phyloP scores from a whole-genome alignment of 2,113 vertebrate genomes.

The Saccopteryx leptura region DNA sequence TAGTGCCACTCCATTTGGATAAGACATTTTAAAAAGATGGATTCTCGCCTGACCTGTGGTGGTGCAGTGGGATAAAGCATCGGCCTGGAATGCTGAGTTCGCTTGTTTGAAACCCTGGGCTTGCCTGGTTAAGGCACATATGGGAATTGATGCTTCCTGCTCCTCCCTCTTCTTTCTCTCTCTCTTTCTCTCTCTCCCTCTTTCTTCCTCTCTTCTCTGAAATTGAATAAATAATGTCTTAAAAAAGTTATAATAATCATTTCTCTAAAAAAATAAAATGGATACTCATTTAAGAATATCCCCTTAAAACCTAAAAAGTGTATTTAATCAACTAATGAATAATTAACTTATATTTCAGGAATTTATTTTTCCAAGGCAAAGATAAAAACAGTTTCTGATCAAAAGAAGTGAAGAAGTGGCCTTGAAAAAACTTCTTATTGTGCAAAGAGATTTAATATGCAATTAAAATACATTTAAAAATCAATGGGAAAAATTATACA shows the following conservation, averaged over 20 bases:
- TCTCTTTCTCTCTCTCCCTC: too few relatives aligned
- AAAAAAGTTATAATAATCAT: too few relatives aligned
- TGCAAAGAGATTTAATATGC: background rate
- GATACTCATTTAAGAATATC: background rate
- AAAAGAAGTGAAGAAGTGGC: background rate
- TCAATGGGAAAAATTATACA: background rate
- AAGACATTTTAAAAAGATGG: background rate
- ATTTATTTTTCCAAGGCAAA: background rate
- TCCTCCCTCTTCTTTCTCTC: too few relatives aligned
- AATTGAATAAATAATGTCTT: too few relatives aligned
- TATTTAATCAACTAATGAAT: conserved; percentile 18
- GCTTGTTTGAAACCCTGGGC: too few relatives aligned
- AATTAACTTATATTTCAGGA: conserved; percentile 29
- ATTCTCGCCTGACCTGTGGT: too few relatives aligned
- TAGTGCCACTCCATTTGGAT: background rate
- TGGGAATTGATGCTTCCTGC: too few relatives aligned
- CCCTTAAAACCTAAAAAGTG: background rate
- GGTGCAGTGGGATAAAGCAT: too few relatives aligned
- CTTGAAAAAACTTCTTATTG: background rate
- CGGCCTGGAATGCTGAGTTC: too few relatives aligned
- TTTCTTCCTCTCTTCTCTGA: too few relatives aligned
- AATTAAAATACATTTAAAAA: conserved; percentile 31
- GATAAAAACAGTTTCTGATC: background rate
- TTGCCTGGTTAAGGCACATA: too few relatives aligned
- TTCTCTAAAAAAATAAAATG: background rate